These are phyloP conservation scores for Poecilobothrus nobilitatus DNA, from an alignment of 2,888 invertebrate genomes.

Conservation along the genomic window DNA sequence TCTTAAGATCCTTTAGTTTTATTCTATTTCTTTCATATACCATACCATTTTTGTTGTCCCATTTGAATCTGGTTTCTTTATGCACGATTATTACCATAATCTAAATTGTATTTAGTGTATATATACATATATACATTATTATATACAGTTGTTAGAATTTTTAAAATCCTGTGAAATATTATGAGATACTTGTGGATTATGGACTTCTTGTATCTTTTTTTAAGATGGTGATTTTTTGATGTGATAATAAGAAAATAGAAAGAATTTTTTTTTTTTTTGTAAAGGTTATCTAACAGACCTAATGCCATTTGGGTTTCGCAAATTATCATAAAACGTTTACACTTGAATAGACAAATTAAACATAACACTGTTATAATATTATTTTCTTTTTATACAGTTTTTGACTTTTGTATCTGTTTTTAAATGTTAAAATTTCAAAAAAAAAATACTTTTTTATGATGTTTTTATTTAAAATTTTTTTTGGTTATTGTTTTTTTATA, in stretches of 20 bases:
- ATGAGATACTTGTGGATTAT: too few species aligned
- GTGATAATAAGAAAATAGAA: not conserved
- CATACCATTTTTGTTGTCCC: not conserved
- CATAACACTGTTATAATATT: not conserved
- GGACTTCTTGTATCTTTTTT: not conserved
- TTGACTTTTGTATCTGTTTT: too few species aligned
- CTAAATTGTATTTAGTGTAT: not conserved
- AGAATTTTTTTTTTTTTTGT: not conserved
- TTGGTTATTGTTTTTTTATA: too few species aligned
- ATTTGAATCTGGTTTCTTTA: not conserved
- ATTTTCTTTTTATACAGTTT: too few species aligned
- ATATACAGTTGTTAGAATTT: not conserved
- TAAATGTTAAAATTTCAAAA: too few species aligned
- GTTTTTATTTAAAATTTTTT: too few species aligned
- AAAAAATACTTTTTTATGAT: too few species aligned
- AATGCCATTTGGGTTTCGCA: not conserved
- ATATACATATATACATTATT: too few species aligned
- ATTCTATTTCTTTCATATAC: not conserved
- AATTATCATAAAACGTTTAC: constrained; percentile 6
- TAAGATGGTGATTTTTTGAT: not conserved
- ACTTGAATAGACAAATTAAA: not conserved
- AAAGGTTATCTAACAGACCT: not conserved
- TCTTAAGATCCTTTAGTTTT: not conserved
- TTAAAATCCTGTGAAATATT: not conserved
- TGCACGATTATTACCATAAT: not conserved